phyloP scores from a whole-genome alignment of 2,797 vertebrate species.

The Botia almorhae region DNA sequence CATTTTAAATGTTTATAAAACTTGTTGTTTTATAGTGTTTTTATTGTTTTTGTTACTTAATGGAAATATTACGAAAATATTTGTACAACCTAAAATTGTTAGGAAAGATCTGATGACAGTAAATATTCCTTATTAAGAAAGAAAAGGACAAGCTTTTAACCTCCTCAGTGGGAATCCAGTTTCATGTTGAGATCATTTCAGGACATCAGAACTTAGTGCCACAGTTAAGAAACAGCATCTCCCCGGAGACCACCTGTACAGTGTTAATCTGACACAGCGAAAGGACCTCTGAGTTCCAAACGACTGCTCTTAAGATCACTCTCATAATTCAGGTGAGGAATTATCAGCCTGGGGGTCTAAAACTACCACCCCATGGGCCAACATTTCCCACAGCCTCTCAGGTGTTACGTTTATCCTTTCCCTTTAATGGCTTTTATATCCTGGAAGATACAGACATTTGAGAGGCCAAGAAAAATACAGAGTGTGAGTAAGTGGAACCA shows the following conservation, averaged over 20 bases:
- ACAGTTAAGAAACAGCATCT: constrained; percentile 19
- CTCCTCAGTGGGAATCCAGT: not conserved
- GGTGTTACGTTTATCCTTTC: not conserved
- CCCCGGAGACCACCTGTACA: constrained; percentile 25
- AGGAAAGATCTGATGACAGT: too few species aligned
- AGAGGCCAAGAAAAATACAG: not conserved
- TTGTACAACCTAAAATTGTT: too few species aligned
- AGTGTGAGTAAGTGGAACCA: not conserved
- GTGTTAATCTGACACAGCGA: not conserved
- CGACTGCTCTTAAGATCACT: not conserved
- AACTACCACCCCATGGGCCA: not conserved
- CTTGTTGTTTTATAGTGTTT: too few species aligned
- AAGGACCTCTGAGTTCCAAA: not conserved
- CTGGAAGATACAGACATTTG: constrained; percentile 2
- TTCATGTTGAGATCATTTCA: constrained; percentile 21
- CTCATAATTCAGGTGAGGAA: constrained; percentile 16
- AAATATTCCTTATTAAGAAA: too few species aligned
- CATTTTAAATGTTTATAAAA: too few species aligned
- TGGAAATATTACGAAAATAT: too few species aligned
- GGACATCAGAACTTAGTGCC: not conserved
- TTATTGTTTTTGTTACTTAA: too few species aligned
- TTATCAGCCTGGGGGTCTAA: not conserved
- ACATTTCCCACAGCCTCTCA: not conserved
- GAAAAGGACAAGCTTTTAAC: not conserved
- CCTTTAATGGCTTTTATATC: constrained; percentile 6